phyloP scores from a whole-genome alignment of 2,888 invertebrate genomes.

The Chalcosyrphus nemorum region DNA sequence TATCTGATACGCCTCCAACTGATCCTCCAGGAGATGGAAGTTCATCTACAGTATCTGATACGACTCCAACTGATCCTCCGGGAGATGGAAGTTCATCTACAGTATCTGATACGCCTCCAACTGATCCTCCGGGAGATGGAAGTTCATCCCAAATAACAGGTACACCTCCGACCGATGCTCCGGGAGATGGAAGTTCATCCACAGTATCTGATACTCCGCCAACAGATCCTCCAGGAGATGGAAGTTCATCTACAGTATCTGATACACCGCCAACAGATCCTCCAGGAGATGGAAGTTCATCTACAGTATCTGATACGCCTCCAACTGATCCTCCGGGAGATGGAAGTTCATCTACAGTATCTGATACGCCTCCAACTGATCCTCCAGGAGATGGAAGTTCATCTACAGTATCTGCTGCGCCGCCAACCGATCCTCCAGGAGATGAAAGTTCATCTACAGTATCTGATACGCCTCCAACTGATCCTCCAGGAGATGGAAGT shows the following conservation, averaged over 20 bases:
- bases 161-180: neutral
- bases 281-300: too few species aligned
- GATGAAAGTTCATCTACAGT: neutral
- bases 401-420: neutral
- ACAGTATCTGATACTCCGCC: neutral
- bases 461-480: neutral
- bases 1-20: neutral
- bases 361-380: neutral
- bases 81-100: neutral
- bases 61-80: neutral
- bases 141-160: neutral
- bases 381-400: neutral
- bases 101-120: neutral
- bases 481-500: neutral
- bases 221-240: neutral
- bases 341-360: neutral
- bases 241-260: neutral
- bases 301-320: neutral
- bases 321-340: neutral
- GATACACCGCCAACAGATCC: neutral
- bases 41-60: neutral
- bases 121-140: neutral
- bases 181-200: neutral
- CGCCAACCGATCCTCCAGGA: neutral
- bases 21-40: neutral